phyloP scores from a whole-genome alignment of 1,140 invertebrate genomes.

The Caenorhabditis latens region DNA sequence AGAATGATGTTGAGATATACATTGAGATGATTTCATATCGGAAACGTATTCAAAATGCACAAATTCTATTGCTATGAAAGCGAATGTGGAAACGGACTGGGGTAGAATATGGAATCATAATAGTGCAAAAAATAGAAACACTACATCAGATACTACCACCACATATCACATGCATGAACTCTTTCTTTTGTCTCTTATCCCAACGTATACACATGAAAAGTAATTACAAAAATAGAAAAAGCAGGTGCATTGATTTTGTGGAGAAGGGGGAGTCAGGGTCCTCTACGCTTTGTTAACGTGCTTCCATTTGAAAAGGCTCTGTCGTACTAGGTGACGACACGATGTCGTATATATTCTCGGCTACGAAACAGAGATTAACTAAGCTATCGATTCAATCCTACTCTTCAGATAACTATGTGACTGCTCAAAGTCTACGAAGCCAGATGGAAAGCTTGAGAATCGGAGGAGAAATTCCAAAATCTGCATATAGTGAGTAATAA shows the following conservation, averaged over 20 bases:
- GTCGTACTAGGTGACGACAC: not conserved
- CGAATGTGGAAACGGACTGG: no score
- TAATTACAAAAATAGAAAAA: not conserved
- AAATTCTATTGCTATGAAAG: no score
- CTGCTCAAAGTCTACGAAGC: conserved; percentile 58
- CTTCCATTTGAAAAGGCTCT: no score
- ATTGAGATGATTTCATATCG: no score
- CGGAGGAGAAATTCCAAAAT: conserved; percentile 57
- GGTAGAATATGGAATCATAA: no score
- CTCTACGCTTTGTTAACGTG: not conserved
- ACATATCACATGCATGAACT: no score
- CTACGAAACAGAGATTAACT: not conserved
- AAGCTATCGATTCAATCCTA: not conserved
- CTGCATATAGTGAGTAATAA: conserved; percentile 15
- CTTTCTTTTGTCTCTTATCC: no score
- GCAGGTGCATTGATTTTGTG: conserved; percentile 62
- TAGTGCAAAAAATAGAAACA: no score
- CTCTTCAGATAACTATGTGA: conserved; percentile 56
- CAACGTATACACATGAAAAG: no score
- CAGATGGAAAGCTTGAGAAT: conserved; percentile 62
- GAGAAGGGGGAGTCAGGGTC: not conserved
- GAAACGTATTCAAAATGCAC: no score
- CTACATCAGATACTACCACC: no score
- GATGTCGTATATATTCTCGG: conserved; percentile 4
- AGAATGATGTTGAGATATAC: no score